phyloP scores from a whole-genome alignment of 2,888 invertebrate species.

The Pycnomerus fuliginosus region DNA sequence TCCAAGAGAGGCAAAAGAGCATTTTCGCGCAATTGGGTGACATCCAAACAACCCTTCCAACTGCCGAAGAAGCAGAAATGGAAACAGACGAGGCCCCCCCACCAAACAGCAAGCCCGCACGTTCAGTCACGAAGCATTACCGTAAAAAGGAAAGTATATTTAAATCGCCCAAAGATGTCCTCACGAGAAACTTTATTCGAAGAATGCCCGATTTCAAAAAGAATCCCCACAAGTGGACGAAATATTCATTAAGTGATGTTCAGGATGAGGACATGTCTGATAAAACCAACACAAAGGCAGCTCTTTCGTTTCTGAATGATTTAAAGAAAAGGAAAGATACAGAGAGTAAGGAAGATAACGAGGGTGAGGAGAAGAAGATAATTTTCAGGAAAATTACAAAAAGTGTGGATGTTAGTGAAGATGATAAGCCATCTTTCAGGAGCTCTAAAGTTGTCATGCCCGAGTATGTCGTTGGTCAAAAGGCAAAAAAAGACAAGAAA shows the following conservation, averaged over 20 bases:
- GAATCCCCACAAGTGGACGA: slow-evolving; percentile 81
- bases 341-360: slow-evolving; percentile 23
- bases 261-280: slow-evolving; percentile 75
- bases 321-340: slow-evolving; percentile 58
- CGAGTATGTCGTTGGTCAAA: slow-evolving; percentile 76
- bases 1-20: slow-evolving; percentile 61
- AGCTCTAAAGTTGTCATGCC: slow-evolving; percentile 77
- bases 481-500: slow-evolving; percentile 55
- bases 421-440: slow-evolving; percentile 57
- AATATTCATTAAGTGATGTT: slow-evolving; percentile 78
- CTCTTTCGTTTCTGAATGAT: slow-evolving; percentile 72
- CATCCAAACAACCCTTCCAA: slow-evolving; percentile 55
- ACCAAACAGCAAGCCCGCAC: slow-evolving; percentile 47
- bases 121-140: slow-evolving; percentile 61
- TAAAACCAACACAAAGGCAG: slow-evolving; percentile 72
- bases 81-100: slow-evolving; percentile 24
- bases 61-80: slow-evolving; percentile 28
- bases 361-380: slow-evolving; percentile 41
- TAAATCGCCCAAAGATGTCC: slow-evolving; percentile 69
- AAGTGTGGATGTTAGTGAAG: slow-evolving; percentile 24
- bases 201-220: slow-evolving; percentile 60
- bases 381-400: slow-evolving; percentile 39
- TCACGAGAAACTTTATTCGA: slow-evolving; percentile 51
- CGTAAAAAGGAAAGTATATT: slow-evolving; percentile 77
- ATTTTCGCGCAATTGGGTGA: slow-evolving; percentile 67